Base-by-base conservation (phyloP, 2,888 invertebrate genomes). In the Agrochola circellaris region DNA sequence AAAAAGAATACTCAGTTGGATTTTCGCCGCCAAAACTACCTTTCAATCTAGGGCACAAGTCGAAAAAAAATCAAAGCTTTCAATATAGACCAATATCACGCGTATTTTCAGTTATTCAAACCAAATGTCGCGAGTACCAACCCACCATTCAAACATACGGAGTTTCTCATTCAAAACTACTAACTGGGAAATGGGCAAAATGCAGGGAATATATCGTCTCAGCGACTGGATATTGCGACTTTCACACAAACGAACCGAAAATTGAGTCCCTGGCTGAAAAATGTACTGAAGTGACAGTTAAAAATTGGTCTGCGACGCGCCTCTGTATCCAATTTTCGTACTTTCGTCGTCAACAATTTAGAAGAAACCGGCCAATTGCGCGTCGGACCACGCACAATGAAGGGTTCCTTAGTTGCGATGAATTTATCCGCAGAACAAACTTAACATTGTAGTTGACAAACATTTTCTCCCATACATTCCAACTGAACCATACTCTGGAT, bases 181-280 rank as follows among this genome's bases (percentile, higher is more conserved):
- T 56, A 64, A 74, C 69, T 56, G 34, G 45, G 42, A 69, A 69
- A 74, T 38, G 20, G 20, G 2, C 5, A 9, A 30, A 48, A 67
- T 42, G 9, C 58, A 15, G 2, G 6, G 17, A 69, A 69, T 75
- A 80, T 65, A 84, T 72, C 54, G 67, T 20, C 42, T 34, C 56
- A 64, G n/a, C n/a, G 51, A 62, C n/a, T 70, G 54, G 13, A 71
- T 67, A 77, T 71, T 60, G n/a, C 30, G 23, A 45, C 42, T 62
- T 45, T 74, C 60, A 60, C 69, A 71, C 66, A 66, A 70, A 54
- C 73, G 70, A 56, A n/a, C 77, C 60, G 38, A 82, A 78, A 85
- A 84, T 86, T 69, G 65, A 78, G 74, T 82, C 73, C 30, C 30
- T 20, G 8, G 56, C 23, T 78, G 77, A 74, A 85, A 82, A 84